phyloP scores from a whole-genome alignment of 35 echinoderm and acorn worm species.

The Heliocidaris erythrogramma region DNA sequence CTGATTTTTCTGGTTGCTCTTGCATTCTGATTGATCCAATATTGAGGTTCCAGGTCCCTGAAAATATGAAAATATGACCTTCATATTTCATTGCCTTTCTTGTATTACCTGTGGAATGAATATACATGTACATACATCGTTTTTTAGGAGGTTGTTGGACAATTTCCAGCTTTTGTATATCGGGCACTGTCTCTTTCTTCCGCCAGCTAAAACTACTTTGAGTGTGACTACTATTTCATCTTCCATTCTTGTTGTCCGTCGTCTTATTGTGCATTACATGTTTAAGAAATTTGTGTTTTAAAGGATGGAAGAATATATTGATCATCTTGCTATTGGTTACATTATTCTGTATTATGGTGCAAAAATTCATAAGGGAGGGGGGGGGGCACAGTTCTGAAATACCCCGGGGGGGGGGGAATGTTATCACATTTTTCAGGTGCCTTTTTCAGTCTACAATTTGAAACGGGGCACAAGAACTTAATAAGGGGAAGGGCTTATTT shows the following conservation, averaged over 20 bases:
- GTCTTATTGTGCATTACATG: background rate
- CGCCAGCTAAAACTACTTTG: background rate
- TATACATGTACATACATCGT: background rate
- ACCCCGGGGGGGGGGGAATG: too few species aligned
- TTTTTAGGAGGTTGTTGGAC: background rate
- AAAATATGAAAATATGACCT: background rate
- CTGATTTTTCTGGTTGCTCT: background rate
- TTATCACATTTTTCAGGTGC: too few species aligned
- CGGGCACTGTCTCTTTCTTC: background rate
- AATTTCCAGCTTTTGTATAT: background rate
- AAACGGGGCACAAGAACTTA: too few species aligned
- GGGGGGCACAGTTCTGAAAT: too few species aligned
- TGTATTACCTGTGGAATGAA: background rate
- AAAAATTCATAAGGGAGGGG: too few species aligned
- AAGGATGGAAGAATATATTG: too few species aligned
- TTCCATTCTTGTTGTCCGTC: background rate
- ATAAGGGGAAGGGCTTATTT: too few species aligned
- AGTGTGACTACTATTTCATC: background rate
- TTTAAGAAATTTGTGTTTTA: background rate
- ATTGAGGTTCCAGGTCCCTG: background rate
- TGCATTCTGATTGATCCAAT: background rate
- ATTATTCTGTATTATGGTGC: too few species aligned
- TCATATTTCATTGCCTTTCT: background rate
- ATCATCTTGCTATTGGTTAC: too few species aligned
- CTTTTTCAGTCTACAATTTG: too few species aligned